A percentile compares a stretch with the other conserved stretches of the same genome.
Evolutionary conservation across 1,140 invertebrate species (phyloP).

Genomic region (Hylaeus anthracinus): DNA sequence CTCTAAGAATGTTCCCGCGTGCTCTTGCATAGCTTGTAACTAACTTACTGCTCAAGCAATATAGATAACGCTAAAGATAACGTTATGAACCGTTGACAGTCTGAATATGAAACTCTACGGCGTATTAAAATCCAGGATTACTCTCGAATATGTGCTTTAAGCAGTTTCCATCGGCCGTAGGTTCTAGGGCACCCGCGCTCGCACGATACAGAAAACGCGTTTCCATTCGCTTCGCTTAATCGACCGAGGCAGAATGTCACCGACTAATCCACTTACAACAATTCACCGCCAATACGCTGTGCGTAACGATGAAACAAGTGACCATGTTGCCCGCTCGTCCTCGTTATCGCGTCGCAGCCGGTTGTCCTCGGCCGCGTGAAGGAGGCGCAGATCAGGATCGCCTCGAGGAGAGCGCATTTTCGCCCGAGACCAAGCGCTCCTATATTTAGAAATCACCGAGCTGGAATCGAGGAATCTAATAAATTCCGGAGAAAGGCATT

Average conservation of each 20-base stretch:
- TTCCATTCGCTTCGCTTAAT: constrained; percentile 28
- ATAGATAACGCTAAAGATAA: too few species aligned
- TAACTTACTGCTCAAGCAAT: too few species aligned
- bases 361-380: constrained; percentile 31
- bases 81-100: neutral
- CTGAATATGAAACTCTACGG: neutral
- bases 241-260: constrained; percentile 27
- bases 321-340: constrained; percentile 18
- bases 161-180: neutral
- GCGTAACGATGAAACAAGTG: constrained; percentile 30
- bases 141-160: neutral
- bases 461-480: constrained; percentile 37
- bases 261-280: constrained; percentile 38
- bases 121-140: neutral
- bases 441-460: constrained; percentile 43
- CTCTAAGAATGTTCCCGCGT: too few species aligned
- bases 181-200: neutral
- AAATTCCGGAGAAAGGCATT: constrained; percentile 39
- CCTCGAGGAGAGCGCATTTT: constrained; percentile 24
- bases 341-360: constrained; percentile 31
- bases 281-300: constrained; percentile 23
- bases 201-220: neutral
- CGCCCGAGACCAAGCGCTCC: constrained; percentile 1
- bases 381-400: constrained; percentile 28
- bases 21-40: too few species aligned